Base-by-base conservation (phyloP, 2,888 invertebrate genomes). In the Cataglyphis altisquamis region DNA sequence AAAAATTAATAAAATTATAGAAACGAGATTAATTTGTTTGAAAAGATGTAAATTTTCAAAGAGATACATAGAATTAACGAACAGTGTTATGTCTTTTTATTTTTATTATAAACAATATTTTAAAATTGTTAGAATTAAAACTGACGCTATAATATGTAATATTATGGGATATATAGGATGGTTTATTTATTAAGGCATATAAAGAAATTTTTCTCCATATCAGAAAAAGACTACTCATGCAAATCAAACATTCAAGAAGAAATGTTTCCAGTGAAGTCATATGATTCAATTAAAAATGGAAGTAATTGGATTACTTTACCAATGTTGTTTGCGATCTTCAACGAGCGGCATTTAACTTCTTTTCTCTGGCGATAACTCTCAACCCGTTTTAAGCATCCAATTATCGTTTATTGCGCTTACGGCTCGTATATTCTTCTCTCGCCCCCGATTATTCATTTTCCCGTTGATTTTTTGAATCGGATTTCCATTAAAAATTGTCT, bases 391-490 rank as follows among this genome's bases (percentile, higher is more conserved):
- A 78, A 80, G 78, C 78, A 60, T 80, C 78, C 78, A 80, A 70
- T 80, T 80, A 78, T 68, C 78, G 60, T 78, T 68, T 78, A 80
- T 80, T 70, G 70, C 68, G 60, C 45, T 80, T 70, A 70, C 9
- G 10, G 12, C 3, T 70, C 18, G 67, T 25, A 68, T 68, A 68
- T 21, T 68, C 29, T 48, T 25, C 45, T 60, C 21, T n/a, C 68
- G 45, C 32, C 25, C 32, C 25, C 32, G 70, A 78, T 68, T 78
- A 78, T 78, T 78, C 57, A 68, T 78, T 60, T 57, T 45, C 32
- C 6, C 68, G 18, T 45, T 12, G 68, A 60, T 80, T 70, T 68
- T 78, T 70, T 60, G 18, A 70, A 60, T 80, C 15, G n/a, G 45
- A 80, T 80, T 80, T 70, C 60, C 36, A 70, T 62, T 68, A 60